Evolutionary conservation across 2,888 invertebrate species (phyloP).

Genomic region (Agelastica alni): DNA sequence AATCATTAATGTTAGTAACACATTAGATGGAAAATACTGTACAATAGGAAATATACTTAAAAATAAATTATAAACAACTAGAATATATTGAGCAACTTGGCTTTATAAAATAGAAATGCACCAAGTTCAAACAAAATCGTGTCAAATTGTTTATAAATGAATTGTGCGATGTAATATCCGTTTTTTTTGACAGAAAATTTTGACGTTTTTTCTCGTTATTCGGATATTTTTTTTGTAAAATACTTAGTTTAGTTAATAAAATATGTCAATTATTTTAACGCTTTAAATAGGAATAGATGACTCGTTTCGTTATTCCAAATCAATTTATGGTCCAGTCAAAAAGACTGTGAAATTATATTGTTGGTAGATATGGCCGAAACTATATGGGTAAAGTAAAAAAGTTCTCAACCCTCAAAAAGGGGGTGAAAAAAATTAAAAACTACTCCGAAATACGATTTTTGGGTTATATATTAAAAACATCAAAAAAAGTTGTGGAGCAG

Average conservation of each 20-base stretch:
- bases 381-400: no score
- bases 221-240: constrained; percentile 39
- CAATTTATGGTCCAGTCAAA: no score
- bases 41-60: constrained; percentile 14
- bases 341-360: no score
- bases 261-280: constrained; percentile 36
- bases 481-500: no score
- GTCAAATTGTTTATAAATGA: constrained; percentile 36
- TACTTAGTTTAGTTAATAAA: constrained; percentile 40
- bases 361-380: no score
- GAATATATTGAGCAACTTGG: constrained; percentile 47
- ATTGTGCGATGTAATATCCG: constrained; percentile 44
- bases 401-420: no score
- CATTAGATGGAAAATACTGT: constrained; percentile 7
- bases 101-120: constrained; percentile 33
- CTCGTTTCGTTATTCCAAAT: no score
- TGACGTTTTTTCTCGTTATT: constrained; percentile 39
- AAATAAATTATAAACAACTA: constrained; percentile 37
- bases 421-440: no score
- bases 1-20: background rate
- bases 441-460: no score
- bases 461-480: no score
- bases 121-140: constrained; percentile 36
- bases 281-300: no score
- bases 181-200: constrained; percentile 44